A percentile compares a stretch with the other conserved stretches of the same genome.
Conservation (phyloP, 2,797 vertebrate species). For the Platyrinchus mystaceus region DNA sequence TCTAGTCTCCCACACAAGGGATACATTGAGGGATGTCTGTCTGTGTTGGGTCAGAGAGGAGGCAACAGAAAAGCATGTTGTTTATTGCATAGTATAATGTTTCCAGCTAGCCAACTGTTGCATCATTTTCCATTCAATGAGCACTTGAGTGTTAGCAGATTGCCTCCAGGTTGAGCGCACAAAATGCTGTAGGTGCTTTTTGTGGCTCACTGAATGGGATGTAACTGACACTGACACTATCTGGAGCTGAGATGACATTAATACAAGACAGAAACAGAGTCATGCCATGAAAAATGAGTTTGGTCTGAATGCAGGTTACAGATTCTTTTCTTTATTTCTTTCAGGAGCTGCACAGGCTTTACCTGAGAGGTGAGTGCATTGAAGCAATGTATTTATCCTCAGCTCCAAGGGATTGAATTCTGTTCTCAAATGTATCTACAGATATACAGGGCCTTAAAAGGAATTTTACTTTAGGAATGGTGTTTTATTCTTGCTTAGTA, state of each 20-base stretch:
- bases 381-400: neutral
- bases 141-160: conserved; percentile 57
- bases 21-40: neutral
- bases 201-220: conserved; percentile 54
- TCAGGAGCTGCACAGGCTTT: neutral
- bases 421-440: neutral
- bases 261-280: neutral
- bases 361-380: neutral
- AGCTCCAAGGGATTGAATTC: neutral
- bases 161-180: conserved; percentile 57
- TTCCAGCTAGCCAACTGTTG: conserved; percentile 55
- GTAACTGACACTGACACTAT: conserved; percentile 7
- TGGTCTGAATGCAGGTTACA: neutral
- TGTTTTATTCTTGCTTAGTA: neutral
- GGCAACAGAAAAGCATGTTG: neutral
- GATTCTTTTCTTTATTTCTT: neutral
- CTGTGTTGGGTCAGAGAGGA: neutral
- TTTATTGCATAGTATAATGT: conserved; percentile 20
- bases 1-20: neutral
- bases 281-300: neutral
- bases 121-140: conserved; percentile 63
- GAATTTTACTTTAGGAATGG: neutral
- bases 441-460: neutral
- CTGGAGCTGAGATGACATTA: neutral
- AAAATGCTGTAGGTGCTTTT: conserved; percentile 59